Evolutionary conservation across 1,140 invertebrate species (phyloP), one percentile per base, ranked within the genome.

Genomic region (Achatina immaculata): DNA sequence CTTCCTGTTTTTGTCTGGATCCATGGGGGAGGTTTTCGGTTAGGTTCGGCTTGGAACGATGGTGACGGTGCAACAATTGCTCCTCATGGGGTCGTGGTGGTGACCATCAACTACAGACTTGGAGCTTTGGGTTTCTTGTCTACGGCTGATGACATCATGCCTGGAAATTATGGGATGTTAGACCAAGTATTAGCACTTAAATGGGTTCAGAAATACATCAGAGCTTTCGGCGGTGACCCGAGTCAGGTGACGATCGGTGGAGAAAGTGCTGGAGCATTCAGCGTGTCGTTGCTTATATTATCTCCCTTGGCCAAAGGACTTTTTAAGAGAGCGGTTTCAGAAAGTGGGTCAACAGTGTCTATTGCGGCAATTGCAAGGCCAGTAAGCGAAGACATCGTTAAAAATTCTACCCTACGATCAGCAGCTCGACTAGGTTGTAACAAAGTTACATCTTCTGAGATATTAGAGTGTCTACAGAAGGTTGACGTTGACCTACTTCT

Each of bases 141-240:
- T 62, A 98, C 97, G 1, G 95, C 93, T 0, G 97, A 98, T 92
- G 94, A 95, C 82, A 95, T 96, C 88, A 97, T 96, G 24, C 96
- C 96, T 0, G 97, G 97, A 40, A 99, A 99, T 92, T 98, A 98
- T 92, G 97, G 97, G 19, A 94, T 99, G 84, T 91, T 97, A 48
- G 97, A 99, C 92, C 95, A 97, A 91, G 93, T 95, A 0, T 94
- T 96, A 94, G 97, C 97, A 0, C 90, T 99, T 14, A 93, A 94
- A 87, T 99, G 97, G 97, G 94, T 98, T 0, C 92, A 96, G 84
- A 95, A 97, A 76, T 97, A 98, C 90, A 96, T 98, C 51, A 93
- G 93, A 76, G 93, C 92, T 80, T 99, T 99, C 89, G 96, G 97
- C 88, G 97, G 97, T 1, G 96, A 99, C 91, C 93, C 94, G 0